phyloP scores from a whole-genome alignment of 2,797 vertebrate genomes.

The Rhadinocentrus ornatus region DNA sequence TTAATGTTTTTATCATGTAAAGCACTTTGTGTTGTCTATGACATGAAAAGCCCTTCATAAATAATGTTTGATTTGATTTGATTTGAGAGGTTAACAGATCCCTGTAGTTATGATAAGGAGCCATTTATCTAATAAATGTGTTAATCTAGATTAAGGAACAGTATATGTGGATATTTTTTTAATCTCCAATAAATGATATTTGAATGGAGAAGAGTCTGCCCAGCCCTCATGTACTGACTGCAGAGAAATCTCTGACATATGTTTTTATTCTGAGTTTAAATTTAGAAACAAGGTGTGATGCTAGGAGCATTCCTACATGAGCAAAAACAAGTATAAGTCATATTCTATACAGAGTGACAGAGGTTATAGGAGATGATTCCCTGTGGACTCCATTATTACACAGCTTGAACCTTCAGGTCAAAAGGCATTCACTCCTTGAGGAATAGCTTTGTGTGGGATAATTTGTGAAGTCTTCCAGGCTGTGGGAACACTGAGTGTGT shows the following conservation, averaged over 20 bases:
- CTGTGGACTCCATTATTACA: background rate
- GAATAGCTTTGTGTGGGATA: background rate
- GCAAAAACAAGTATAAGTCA: conserved; percentile 4
- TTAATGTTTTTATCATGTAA: too few relatives aligned
- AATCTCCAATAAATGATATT: background rate
- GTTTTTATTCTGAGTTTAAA: background rate
- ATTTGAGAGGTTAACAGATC: background rate
- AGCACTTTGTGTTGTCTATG: too few relatives aligned
- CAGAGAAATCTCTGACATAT: background rate
- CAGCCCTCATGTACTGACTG: background rate
- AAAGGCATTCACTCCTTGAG: background rate
- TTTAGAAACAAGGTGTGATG: background rate
- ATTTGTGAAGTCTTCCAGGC: conserved; percentile 3
- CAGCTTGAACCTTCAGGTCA: background rate
- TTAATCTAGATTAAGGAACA: background rate
- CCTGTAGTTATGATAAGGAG: background rate
- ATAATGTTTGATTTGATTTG: too few relatives aligned
- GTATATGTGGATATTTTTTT: background rate
- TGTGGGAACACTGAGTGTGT: conserved; percentile 2
- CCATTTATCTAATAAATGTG: background rate
- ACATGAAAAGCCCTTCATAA: too few relatives aligned
- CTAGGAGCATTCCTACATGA: background rate
- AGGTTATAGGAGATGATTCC: background rate
- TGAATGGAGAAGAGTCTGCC: background rate
- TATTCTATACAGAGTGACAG: background rate